phyloP scores from a whole-genome alignment of 2,888 invertebrate species.

The Lissonota sp. region DNA sequence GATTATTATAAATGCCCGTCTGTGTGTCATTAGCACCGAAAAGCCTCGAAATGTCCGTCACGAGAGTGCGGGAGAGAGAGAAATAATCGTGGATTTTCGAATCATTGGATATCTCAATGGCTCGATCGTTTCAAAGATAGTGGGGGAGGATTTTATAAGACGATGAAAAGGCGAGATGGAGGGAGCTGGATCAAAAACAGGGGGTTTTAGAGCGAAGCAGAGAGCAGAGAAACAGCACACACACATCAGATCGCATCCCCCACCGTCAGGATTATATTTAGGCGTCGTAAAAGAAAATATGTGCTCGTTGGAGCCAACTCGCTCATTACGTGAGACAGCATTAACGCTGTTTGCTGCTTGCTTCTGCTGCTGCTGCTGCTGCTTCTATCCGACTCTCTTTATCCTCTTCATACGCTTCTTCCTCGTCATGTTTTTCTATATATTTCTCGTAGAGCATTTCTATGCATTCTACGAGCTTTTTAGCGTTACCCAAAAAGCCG shows the following conservation, averaged over 20 bases:
- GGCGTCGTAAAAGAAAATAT: constrained; percentile 83
- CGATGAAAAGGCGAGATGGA: not conserved
- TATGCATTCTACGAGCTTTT: constrained; percentile 33
- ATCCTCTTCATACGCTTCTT: constrained; percentile 31
- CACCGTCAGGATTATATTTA: constrained; percentile 83
- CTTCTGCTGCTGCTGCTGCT: not conserved
- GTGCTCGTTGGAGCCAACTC: constrained; percentile 82
- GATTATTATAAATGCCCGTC: not conserved
- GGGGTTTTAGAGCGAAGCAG: constrained; percentile 1
- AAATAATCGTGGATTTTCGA: constrained; percentile 22
- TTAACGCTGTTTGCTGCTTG: constrained; percentile 74
- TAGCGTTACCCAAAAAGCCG: not conserved
- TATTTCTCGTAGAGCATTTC: constrained; percentile 18
- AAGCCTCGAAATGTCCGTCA: not conserved
- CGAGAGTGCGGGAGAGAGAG: not conserved
- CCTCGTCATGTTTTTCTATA: constrained; percentile 36
- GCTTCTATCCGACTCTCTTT: constrained; percentile 5
- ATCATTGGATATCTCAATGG: constrained; percentile 30
- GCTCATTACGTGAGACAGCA: constrained; percentile 82
- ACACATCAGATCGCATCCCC: constrained; percentile 57
- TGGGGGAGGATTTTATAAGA: not conserved
- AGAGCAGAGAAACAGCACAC: constrained; percentile 36
- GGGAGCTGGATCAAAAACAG: not conserved
- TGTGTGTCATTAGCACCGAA: not conserved
- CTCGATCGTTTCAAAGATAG: constrained; percentile 12